Conservation (phyloP, 2,113 vertebrate species). For the Cynopterus brachyotis region DNA sequence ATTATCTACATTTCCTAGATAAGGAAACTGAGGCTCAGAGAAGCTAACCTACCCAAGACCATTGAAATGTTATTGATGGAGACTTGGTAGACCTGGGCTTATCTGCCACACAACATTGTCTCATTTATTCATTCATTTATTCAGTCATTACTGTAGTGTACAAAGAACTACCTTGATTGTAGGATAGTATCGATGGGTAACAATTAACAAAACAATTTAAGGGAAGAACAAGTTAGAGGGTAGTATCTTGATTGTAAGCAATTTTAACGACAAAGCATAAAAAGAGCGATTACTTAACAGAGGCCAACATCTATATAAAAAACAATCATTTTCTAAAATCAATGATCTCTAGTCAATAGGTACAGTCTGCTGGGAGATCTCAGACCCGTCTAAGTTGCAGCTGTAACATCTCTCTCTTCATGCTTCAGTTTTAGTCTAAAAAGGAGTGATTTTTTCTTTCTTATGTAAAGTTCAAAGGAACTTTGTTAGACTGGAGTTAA, state of each 20-base stretch:
- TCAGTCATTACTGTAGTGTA: background rate
- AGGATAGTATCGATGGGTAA: background rate
- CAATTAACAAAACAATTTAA: conserved; percentile 1
- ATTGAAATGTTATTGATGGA: background rate
- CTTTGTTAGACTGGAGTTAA: background rate
- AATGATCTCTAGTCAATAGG: background rate
- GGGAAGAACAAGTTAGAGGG: background rate
- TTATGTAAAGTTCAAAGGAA: conserved; percentile 70
- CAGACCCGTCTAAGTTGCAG: background rate
- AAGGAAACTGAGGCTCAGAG: background rate
- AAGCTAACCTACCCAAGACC: background rate
- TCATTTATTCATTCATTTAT: background rate
- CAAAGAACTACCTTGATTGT: background rate
- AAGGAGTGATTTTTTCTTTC: conserved; percentile 59
- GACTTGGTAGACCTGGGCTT: background rate
- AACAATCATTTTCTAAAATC: conserved; percentile 28
- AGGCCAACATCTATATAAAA: conserved; percentile 3
- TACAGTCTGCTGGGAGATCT: background rate
- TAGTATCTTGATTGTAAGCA: conserved; percentile 7
- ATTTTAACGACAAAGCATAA: conserved; percentile 28
- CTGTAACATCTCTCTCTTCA: background rate
- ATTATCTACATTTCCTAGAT: conserved; percentile 3
- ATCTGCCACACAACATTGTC: background rate
- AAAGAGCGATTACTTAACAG: conserved; percentile 3
- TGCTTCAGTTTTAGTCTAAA: conserved; percentile 43